Evolutionary conservation across 1,140 invertebrate genomes (phyloP).

Genomic region (Rhopalosiphum padi): DNA sequence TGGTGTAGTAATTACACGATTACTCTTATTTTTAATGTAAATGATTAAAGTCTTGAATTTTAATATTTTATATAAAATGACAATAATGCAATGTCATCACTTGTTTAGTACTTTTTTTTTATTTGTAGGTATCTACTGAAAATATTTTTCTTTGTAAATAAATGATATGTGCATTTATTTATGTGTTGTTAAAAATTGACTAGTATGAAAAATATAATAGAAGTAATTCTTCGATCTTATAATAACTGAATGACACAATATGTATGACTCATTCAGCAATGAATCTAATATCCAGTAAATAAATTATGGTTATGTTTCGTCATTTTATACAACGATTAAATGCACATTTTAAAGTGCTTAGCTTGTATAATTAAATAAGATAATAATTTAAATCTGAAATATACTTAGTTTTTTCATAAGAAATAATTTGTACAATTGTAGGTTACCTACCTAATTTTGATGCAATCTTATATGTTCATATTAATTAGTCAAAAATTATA

Average conservation of each 20-base stretch:
- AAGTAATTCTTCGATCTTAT: not conserved
- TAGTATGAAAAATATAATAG: not conserved
- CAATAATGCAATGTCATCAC: not conserved
- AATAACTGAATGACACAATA: not conserved
- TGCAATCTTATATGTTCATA: too few species aligned
- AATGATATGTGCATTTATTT: too few species aligned
- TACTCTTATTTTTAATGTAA: not conserved
- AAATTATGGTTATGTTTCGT: not conserved
- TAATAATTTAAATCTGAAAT: too few species aligned
- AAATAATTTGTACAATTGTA: not conserved
- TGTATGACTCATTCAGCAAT: not conserved
- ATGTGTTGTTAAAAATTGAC: not conserved
- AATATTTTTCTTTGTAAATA: too few species aligned
- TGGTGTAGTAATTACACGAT: not conserved
- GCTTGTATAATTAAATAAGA: too few species aligned
- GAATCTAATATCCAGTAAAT: not conserved
- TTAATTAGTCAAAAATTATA: too few species aligned
- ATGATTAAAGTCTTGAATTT: not conserved
- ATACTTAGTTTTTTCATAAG: too few species aligned
- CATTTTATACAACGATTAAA: not conserved
- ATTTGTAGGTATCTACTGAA: not conserved
- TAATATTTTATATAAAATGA: not conserved
- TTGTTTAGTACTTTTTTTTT: not conserved
- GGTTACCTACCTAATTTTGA: not conserved
- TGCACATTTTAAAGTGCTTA: not conserved